These are phyloP conservation scores for Drepana arcuata DNA, from an alignment of 1,140 invertebrate genomes.

Conservation along the genomic window DNA sequence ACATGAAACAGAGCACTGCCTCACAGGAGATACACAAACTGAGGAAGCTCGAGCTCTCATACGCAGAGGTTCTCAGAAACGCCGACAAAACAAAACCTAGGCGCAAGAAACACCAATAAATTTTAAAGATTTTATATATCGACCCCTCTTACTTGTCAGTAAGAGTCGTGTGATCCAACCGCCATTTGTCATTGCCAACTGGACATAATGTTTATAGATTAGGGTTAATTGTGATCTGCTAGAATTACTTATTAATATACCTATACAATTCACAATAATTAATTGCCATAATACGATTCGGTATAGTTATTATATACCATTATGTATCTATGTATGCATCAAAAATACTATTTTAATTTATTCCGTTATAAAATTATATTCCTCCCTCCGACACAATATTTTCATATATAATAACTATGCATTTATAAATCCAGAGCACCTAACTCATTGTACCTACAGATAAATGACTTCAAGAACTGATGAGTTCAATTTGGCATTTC, in stretches of 20 bases:
- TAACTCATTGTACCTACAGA: no score
- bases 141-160: constrained; percentile 46
- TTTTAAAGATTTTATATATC: constrained; percentile 35
- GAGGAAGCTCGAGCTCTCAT: constrained; percentile 84
- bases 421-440: constrained; percentile 26
- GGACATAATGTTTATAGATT: constrained; percentile 54
- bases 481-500: constrained; percentile 13
- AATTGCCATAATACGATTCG: constrained; percentile 58
- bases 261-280: constrained; percentile 37
- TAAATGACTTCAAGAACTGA: no score
- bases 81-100: constrained; percentile 73
- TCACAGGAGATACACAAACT: constrained; percentile 86
- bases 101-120: constrained; percentile 68
- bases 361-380: constrained; percentile 20
- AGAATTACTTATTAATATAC: constrained; percentile 52
- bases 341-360: constrained; percentile 32
- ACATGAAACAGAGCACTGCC: constrained; percentile 81
- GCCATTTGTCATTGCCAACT: constrained; percentile 69
- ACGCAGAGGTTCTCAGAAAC: constrained; percentile 85
- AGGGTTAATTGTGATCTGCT: constrained; percentile 64
- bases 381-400: constrained; percentile 36
- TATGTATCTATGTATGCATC: constrained; percentile 24
- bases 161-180: constrained; percentile 54
- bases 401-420: constrained; percentile 27
- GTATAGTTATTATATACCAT: constrained; percentile 30